A percentile compares a stretch with the other conserved stretches of the same genome.
Conservation (phyloP, 2,888 invertebrate genomes). For the Patella pellucida region DNA sequence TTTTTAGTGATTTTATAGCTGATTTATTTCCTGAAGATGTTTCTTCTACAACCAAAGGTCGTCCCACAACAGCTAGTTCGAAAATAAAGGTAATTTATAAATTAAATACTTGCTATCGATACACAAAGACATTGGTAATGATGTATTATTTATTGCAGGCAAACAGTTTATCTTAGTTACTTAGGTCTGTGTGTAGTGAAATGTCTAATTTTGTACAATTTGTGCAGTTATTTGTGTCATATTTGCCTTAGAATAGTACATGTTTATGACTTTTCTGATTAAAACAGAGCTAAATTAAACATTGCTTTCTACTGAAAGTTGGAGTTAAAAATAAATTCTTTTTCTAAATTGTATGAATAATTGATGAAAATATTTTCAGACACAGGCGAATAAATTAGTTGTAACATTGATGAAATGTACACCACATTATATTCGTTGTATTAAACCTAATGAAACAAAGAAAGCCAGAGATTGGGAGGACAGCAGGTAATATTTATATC, state of each 20-base stretch:
- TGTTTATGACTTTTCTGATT: no score
- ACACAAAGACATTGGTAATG: no score
- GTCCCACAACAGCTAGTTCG: slow-evolving; percentile 78
- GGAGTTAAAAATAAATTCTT: no score
- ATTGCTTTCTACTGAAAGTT: no score
- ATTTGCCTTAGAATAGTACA: no score
- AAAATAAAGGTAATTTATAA: slow-evolving; percentile 75
- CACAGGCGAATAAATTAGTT: slow-evolving; percentile 78
- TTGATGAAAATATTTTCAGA: slow-evolving; percentile 62
- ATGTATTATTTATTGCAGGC: no score
- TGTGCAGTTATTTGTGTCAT: no score
- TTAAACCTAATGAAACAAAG: slow-evolving; percentile 81
- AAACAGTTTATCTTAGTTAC: no score
- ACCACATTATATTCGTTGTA: slow-evolving; percentile 81
- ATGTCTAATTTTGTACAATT: not conserved
- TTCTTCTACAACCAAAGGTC: slow-evolving; percentile 72
- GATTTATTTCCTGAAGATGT: slow-evolving; percentile 76
- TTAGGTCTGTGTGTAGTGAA: no score
- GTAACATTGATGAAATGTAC: slow-evolving; percentile 78
- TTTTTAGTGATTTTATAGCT: slow-evolving; percentile 75
- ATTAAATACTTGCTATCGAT: not conserved
- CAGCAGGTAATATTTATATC: slow-evolving; percentile 57
- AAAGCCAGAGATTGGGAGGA: slow-evolving; percentile 79
- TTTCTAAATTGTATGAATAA: no score
- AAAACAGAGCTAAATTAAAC: no score